Conservation (phyloP, 2,797 vertebrate genomes). For the Epinephelus awoara region DNA sequence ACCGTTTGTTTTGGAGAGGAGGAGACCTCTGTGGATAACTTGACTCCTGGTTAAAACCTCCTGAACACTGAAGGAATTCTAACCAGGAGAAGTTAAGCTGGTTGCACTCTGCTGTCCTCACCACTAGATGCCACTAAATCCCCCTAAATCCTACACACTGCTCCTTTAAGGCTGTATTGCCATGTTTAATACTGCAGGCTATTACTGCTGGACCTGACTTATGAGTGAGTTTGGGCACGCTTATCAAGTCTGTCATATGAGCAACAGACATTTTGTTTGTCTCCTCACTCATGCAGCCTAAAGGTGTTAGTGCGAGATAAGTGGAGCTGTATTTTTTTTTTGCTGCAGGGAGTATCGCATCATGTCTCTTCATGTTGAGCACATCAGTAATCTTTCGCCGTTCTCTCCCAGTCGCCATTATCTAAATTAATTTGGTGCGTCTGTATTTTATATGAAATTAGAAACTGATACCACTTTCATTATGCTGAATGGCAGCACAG, state of each 20-base stretch:
- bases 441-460: conserved; percentile 49
- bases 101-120: no score
- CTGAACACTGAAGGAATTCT: no score
- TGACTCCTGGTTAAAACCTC: no score
- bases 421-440: conserved; percentile 60
- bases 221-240: conserved; percentile 51
- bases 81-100: no score
- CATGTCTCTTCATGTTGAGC: conserved; percentile 49
- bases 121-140: no score
- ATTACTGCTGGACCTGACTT: conserved; percentile 51
- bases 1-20: no score
- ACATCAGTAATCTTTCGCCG: conserved; percentile 51
- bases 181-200: conserved; percentile 38
- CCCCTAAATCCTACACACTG: no score
- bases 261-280: conserved; percentile 65
- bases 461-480: conserved; percentile 49
- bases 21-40: no score
- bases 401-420: conserved; percentile 48
- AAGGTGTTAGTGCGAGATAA: conserved; percentile 80
- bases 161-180: conserved; percentile 20
- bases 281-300: conserved; percentile 60
- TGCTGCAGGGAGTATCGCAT: conserved; percentile 50
- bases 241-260: conserved; percentile 65
- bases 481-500: conserved; percentile 21
- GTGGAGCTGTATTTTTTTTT: conserved; percentile 49